Base-by-base conservation (phyloP, 2,113 vertebrate genomes). In the Ailurus styani region DNA sequence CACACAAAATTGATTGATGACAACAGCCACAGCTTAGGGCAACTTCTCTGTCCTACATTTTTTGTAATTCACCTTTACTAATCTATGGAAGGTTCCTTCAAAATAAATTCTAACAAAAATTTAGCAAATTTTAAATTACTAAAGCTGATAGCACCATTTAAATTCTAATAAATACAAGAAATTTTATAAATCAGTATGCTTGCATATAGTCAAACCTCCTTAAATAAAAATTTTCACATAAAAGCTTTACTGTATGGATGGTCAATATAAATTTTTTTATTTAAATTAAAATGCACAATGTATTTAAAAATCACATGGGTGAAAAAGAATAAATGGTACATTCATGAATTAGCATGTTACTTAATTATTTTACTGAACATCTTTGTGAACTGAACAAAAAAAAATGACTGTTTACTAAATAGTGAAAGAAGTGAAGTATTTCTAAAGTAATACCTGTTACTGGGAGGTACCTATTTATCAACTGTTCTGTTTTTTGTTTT, bases 291-390 rank as follows among this genome's bases (percentile, higher is more conserved):
- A 68, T 93, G 0, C 78, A 96, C 0, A n/a, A 23, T 96, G 83
- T 97, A 54, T 5, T 94, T 93, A 87, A 97, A 96, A 82, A 78
- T 57, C 81, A 83, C 29, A 95, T 62, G 25, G 86, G 37, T 78
- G 31, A 94, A 97, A 97, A 93, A 75, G 34, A 85, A 50, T 52
- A 86, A 96, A 83, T 89, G 75, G 54, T 97, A 66, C 88, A 97
- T 70, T 83, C 23, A 15, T 95, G 47, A 97, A 97, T 97, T 97
- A 97, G 89, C 83, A 97, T 97, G 98, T 83, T 68, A 27, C 31
- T 98, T 97, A 97, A 97, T 87, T 81, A 96, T 96, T 97, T 97
- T 93, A 96, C 23, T 91, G 47, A 97, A 60, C 40, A 97, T 66
- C 54, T 97, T 42, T 97, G 70, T 98, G 77, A 97, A 66, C 95